A percentile compares a stretch with the other conserved stretches of the same genome.
Conservation (phyloP, 2,888 invertebrate species). For the Dolichomitus sp. region DNA sequence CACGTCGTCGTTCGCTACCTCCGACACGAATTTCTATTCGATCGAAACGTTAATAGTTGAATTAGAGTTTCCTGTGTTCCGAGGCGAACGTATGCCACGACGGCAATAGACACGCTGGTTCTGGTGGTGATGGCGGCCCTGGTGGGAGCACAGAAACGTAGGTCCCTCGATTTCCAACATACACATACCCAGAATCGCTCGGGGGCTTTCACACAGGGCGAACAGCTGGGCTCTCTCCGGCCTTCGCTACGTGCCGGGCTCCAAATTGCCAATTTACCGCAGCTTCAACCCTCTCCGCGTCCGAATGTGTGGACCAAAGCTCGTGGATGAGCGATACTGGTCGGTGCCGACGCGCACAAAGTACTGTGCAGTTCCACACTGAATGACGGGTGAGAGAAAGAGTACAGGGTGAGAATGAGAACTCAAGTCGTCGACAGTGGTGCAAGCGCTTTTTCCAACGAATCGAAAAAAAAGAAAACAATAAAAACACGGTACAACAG, state of each 20-base stretch:
- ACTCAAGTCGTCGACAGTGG: background rate
- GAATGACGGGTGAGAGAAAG: slow-evolving; percentile 46
- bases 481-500: slow-evolving; percentile 26
- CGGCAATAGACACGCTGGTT: slow-evolving; percentile 31
- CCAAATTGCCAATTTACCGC: slow-evolving; percentile 78
- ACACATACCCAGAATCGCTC: slow-evolving; percentile 50
- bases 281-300: slow-evolving; percentile 69
- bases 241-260: slow-evolving; percentile 64
- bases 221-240: slow-evolving; percentile 41
- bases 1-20: slow-evolving; percentile 31
- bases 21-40: slow-evolving; percentile 67
- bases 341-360: slow-evolving; percentile 27
- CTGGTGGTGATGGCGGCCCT: slow-evolving; percentile 7
- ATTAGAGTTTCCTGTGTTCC: slow-evolving; percentile 68
- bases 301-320: slow-evolving; percentile 72
- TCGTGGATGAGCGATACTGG: slow-evolving; percentile 62
- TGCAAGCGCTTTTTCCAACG: background rate
- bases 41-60: slow-evolving; percentile 70
- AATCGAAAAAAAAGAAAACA: slow-evolving; percentile 18
- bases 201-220: slow-evolving; percentile 51
- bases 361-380: slow-evolving; percentile 21
- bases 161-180: slow-evolving; percentile 38
- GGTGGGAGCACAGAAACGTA: background rate
- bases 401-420: slow-evolving; percentile 36
- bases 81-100: slow-evolving; percentile 40